Base-by-base conservation (phyloP, 2,797 vertebrate species). In the Sebastes melanostomus region DNA sequence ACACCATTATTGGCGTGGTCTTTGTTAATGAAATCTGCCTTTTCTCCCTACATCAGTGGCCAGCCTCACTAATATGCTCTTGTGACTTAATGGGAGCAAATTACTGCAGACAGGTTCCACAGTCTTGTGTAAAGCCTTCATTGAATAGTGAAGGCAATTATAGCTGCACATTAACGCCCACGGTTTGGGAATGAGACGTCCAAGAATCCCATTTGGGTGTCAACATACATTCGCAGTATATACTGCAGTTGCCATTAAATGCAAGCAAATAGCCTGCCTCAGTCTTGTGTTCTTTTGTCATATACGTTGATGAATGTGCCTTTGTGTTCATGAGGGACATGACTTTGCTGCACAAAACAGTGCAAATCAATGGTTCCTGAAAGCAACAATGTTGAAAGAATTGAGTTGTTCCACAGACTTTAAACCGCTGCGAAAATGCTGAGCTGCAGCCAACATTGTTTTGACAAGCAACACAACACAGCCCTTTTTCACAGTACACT, bases 321-420 rank as follows among this genome's bases (percentile, higher is more conserved):
- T 69, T 32, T 75, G 25, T 66, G 75, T 60, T 79, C 68, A 56
- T 20, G 1, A 22, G 73, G 70, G 75, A 83, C 68, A 54, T 16
- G 59, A 80, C 80, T 88, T 58, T 24, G 66, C 56, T 46, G 42
- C 70, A 88, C 75, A 76, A 81, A 78, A 77, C 36, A 29, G 66
- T 68, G 25, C 38, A 87, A 82, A 89, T 85, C 78, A 86, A 87
- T 83, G 71, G 54, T 29, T 86, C 55, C 71, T 59, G 46, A 65
- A 68, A 78, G 77, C 42, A 81, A 75, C 56, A 56, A 77, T 62
- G 42, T 80, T 38, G 18, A 83, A 75, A 79, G 38, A 82, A 78
- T 83, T 67, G 34, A 65, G 38, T 66, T 72, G 30, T 60, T 30
- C 50, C 18, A 36, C 59, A 80, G 61, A 72, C 65, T 84, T 69